Base-by-base conservation (phyloP, 92 coral and sea anemone species). In the Epizoanthus illoricatus region DNA sequence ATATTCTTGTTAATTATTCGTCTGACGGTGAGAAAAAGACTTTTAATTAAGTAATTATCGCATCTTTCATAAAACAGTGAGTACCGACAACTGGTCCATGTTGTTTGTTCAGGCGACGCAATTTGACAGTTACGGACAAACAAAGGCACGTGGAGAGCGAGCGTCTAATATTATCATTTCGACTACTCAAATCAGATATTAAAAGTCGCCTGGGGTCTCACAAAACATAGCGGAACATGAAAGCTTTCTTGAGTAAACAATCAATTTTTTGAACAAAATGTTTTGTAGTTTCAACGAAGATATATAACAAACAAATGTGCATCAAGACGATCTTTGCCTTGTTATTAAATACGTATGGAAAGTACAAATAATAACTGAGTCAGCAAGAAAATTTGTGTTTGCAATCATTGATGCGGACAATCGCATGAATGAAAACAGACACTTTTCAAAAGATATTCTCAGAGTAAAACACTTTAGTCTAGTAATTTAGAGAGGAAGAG, bases 41-140 rank as follows among this genome's bases (percentile, higher is more conserved):
- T 74, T 74, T 57, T 56, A 74, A 74, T 74, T 74, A 74, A 74
- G 80, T 74, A 74, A 74, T 74, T 74, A 74, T 74, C 80, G 64
- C 49, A 7, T 56, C 80, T 57, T 74, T 74, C 61, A 41, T 11
- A 47, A 70, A 47, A 74, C 65, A 74, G 80, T 15, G 16, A 16
- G 2, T 3, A 24, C 10, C 41, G 36, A 21, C 20, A 16, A 18
- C 80, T 55, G 17, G 21, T 57, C 15, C 47, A 57, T 13, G 55
- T 11, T 74, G 66, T 74, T 74, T 74, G 52, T 11, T 55, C 80
- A 55, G 80, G 80, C 80, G 80, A 54, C 59, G 2, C 15, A 5
- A 28, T 4, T 74, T 56, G 79, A 74, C 79, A 52, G 79, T 74
- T 23, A 23, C 2, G 12, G 13, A 64, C 80, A 74, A 55, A 74